Base-by-base conservation (phyloP, 2,797 vertebrate genomes). In the Dermochelys coriacea region DNA sequence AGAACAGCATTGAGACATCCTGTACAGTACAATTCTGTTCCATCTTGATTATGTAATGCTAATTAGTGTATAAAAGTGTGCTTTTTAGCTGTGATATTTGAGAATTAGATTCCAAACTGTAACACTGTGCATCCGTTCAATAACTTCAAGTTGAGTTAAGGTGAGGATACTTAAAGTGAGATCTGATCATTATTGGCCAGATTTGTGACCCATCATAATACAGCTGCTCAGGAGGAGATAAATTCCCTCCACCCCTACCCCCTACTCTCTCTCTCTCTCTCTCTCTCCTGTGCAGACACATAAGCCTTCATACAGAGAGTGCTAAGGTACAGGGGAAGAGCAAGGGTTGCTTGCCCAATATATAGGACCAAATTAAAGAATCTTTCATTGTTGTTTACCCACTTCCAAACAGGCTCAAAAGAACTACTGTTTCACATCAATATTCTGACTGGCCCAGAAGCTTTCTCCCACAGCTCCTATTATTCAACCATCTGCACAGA, bases 11-110 rank as follows among this genome's bases (percentile, higher is more conserved):
- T 85, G 19, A 16, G 64, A 12, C 1, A 21, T n/a, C 14, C 85
- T 89, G 15, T 3, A 75, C 3, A 75, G 16, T 80, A 75, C 61
- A 79, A 61, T 79, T 89, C 64, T 68, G n/a, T 68, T 79, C 82
- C 47, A 7, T 50, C 1, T 16, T 79, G 15, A 78, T 78, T 77
- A 55, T 12, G 1, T 59, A 80, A 87, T 23, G 45, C 0, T 74
- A 21, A 31, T 87, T 88, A 80, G 5, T 64, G 14, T 90, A 34
- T 5, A 77, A 89, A 57, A 3, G 3, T 18, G 29, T 27, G 7
- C 1, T 88, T 1, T 87, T 16, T 51, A n/a, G 1, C 45, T 80
- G 64, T 5, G 75, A 0, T 0, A 45, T 8, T n/a, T 21, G 14
- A 88, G 71, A 95, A 81, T 77, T 77, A 77, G 31, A 77, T 25